Evolutionary conservation across 2,113 vertebrate species (phyloP), one percentile per base, ranked within the genome.

Genomic region (Odobenus rosmarus): DNA sequence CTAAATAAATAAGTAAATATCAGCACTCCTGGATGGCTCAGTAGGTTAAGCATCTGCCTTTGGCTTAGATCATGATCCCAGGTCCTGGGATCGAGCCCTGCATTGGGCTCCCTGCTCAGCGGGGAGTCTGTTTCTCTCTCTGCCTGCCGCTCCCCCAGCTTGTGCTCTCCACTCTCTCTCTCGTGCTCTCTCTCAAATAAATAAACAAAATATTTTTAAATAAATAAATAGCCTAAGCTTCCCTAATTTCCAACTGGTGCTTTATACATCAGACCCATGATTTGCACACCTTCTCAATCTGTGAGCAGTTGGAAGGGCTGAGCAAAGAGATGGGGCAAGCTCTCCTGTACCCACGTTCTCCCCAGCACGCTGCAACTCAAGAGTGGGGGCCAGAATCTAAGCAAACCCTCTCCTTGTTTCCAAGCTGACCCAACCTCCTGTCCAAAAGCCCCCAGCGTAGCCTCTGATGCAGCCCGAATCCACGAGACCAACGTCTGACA

Each of bases 281-380:
- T 6, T 74, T 69, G 74, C 16, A 19, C 15, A 11, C 31, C 51
- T 55, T 61, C 59, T 62, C 33, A 4, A 36, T 4, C 39, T 55
- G 12, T 4, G 12, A n/a, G n/a, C 64, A 64, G 15, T 5, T 9
- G 49, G 62, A n/a, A 76, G 71, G 46, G 53, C 2, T 33, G 80
- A 67, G 55, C 1, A 2, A 76, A n/a, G 24, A 59, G 12, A 21
- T 0, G 6, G 21, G 88, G 13, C 4, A 2, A 14, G 26, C 74
- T 51, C 59, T 81, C 46, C 57, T 2, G 15, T 21, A 36, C 39
- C 24, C 18, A 9, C 1, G 0, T 15, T 10, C 10, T 15, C 15
- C 33, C 9, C 7, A 23, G 23, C 36, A 49, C 9, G 14, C 53
- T 31, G n/a, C 46, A 3, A 18, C 19, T 24, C 15, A n/a, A 28